Evolutionary conservation across 2,888 invertebrate genomes (phyloP).

Genomic region (Brachyopa scutellaris): DNA sequence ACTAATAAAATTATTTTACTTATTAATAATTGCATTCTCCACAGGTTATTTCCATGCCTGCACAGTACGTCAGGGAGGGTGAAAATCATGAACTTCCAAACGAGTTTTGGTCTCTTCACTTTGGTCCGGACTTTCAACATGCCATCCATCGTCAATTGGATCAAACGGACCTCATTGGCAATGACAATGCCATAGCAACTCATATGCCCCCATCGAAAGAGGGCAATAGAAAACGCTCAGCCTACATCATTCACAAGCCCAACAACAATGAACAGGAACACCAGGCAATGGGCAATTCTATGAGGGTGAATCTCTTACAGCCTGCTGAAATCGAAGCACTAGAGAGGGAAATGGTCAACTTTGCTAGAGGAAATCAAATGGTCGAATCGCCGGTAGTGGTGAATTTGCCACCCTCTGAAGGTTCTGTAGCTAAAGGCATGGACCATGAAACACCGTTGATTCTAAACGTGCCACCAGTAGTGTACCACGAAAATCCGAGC

Average conservation of each 20-base stretch:
- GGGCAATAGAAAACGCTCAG: constrained; percentile 39
- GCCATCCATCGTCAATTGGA: constrained; percentile 78
- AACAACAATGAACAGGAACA: neutral
- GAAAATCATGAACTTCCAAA: constrained; percentile 61
- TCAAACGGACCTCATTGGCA: constrained; percentile 21
- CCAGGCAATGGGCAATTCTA: constrained; percentile 1
- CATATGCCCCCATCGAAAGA: neutral
- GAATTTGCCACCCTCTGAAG: constrained; percentile 61
- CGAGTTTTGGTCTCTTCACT: constrained; percentile 78
- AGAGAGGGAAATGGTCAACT: constrained; percentile 36
- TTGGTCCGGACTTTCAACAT: constrained; percentile 79
- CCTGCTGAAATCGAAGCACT: constrained; percentile 41
- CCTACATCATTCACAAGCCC: constrained; percentile 32
- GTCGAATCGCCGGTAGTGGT: constrained; percentile 66
- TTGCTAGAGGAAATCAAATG: constrained; percentile 10
- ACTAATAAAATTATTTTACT: neutral
- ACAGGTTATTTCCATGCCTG: constrained; percentile 49
- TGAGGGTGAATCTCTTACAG: constrained; percentile 47
- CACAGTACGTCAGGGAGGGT: neutral
- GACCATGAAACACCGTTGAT: constrained; percentile 50
- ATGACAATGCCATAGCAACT: constrained; percentile 16
- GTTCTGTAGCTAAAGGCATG: neutral
- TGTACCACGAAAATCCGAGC: constrained; percentile 60
- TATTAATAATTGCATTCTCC: neutral
- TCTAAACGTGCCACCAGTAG: constrained; percentile 71